phyloP scores from a whole-genome alignment of 1,140 invertebrate genomes.

The Pachyrhynchus sulphureomaculatus region DNA sequence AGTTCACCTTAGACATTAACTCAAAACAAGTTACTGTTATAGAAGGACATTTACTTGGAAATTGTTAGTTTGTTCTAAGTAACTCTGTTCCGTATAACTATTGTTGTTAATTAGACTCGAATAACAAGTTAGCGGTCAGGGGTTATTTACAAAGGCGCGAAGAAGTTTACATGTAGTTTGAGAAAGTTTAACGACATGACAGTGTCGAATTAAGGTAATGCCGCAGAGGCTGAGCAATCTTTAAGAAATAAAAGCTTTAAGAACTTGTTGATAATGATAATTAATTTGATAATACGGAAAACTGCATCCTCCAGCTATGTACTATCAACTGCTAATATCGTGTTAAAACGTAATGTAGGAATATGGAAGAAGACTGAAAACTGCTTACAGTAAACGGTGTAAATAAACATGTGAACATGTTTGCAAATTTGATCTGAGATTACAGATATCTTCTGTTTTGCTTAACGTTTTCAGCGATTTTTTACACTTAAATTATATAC shows the following conservation, averaged over 20 bases:
- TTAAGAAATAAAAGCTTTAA: neutral
- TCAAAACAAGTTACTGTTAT: neutral
- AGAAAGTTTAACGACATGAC: conserved; percentile 15
- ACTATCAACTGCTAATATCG: neutral
- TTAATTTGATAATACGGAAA: neutral
- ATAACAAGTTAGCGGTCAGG: conserved; percentile 15
- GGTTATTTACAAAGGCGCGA: conserved; percentile 21
- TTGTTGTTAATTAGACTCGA: conserved; percentile 23
- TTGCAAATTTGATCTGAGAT: too few relatives aligned
- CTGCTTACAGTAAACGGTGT: too few relatives aligned
- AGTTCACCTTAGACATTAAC: neutral
- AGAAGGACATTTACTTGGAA: conserved; percentile 4
- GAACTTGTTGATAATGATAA: neutral
- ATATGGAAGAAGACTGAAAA: too few relatives aligned
- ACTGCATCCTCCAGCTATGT: neutral
- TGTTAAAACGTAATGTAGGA: neutral
- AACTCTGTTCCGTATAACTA: conserved; percentile 1
- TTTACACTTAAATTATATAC: too few relatives aligned
- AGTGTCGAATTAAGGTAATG: conserved; percentile 24
- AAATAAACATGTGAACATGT: too few relatives aligned
- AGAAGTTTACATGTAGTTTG: conserved; percentile 25
- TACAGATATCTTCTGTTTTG: too few relatives aligned
- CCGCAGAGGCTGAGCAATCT: neutral
- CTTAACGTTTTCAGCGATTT: too few relatives aligned
- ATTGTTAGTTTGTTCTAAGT: conserved; percentile 6